Evolutionary conservation across 2,797 vertebrate species (phyloP).

Genomic region (Orientallactaga sibirica): DNA sequence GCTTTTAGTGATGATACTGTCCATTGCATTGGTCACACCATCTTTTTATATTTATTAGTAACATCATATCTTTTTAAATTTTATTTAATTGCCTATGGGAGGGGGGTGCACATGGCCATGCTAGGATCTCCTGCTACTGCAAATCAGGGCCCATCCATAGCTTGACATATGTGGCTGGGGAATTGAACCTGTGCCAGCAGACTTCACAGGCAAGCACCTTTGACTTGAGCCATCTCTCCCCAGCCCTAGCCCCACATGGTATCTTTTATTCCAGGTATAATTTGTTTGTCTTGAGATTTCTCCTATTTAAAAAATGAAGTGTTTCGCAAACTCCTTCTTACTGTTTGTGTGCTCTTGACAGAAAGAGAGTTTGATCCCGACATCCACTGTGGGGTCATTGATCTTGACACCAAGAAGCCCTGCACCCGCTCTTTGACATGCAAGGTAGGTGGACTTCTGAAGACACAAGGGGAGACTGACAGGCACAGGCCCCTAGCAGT

Average conservation of each 20-base stretch:
- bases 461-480: neutral
- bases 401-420: conserved; percentile 97
- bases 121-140: no score
- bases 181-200: no score
- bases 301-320: conserved; percentile 39
- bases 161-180: no score
- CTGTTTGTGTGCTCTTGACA: conserved; percentile 85
- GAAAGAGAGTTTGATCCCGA: conserved; percentile 99
- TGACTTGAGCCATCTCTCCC: no score
- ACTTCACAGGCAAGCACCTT: no score
- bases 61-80: neutral
- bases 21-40: neutral
- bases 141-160: no score
- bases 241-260: neutral
- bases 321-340: neutral
- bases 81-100: no score
- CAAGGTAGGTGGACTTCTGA: conserved; percentile 92
- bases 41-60: neutral
- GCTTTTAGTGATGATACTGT: no score
- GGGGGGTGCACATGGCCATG: no score
- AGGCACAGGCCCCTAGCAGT: no score
- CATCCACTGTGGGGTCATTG: conserved; percentile 98
- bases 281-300: neutral
- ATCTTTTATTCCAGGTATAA: neutral
- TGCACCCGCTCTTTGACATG: conserved; percentile 99